These are phyloP conservation scores for Tinea pellionella DNA, from an alignment of 2,888 invertebrate genomes.

Conservation along the genomic window DNA sequence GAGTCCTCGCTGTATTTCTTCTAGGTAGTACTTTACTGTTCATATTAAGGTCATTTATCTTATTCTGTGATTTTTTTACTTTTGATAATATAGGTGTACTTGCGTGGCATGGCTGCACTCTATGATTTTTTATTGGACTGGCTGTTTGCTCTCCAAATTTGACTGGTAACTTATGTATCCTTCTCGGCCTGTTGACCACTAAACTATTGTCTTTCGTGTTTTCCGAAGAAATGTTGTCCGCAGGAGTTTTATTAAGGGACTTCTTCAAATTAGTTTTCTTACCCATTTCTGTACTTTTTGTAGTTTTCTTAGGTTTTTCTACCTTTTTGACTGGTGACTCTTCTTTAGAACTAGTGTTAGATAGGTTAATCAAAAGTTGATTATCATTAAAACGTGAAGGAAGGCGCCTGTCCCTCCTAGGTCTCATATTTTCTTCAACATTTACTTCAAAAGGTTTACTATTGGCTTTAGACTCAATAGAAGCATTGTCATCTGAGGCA, in stretches of 20 bases:
- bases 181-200: slow-evolving; percentile 36
- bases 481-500: slow-evolving; percentile 46
- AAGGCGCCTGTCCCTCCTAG: slow-evolving; percentile 37
- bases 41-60: neutral
- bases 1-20: neutral
- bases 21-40: slow-evolving; percentile 6
- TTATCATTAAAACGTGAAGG: slow-evolving; percentile 39
- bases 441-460: slow-evolving; percentile 15
- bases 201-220: slow-evolving; percentile 28
- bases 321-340: neutral
- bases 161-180: slow-evolving; percentile 44
- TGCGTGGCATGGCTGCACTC: slow-evolving; percentile 41
- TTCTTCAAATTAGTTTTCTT: neutral
- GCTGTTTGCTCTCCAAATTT: slow-evolving; percentile 45
- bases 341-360: slow-evolving; percentile 20
- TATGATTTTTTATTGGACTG: slow-evolving; percentile 43
- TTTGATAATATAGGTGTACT: slow-evolving; percentile 40
- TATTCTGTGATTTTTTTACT: slow-evolving; percentile 19
- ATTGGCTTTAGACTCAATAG: slow-evolving; percentile 21
- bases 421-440: slow-evolving; percentile 19
- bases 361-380: slow-evolving; percentile 27
- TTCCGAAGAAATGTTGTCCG: slow-evolving; percentile 33
- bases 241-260: slow-evolving; percentile 18
- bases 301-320: neutral
- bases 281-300: neutral